phyloP scores from a whole-genome alignment of 2,113 vertebrate genomes.

The Perca fluviatilis region DNA sequence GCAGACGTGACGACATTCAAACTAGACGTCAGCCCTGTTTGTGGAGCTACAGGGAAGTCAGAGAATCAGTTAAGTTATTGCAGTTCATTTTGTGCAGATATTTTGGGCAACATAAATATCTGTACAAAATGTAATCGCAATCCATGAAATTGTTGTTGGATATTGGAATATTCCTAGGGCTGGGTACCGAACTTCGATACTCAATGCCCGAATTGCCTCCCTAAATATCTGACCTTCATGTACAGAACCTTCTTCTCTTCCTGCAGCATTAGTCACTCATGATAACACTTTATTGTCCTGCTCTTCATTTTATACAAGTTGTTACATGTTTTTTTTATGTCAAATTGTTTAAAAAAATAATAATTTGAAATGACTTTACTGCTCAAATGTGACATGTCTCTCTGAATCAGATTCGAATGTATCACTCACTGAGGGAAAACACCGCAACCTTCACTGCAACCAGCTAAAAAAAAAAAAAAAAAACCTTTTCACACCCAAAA shows the following conservation, averaged over 20 bases:
- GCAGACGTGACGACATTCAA: neutral
- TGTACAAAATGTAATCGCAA: neutral
- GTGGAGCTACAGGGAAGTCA: neutral
- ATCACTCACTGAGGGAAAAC: neutral
- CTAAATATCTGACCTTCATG: too few species aligned
- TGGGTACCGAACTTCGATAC: too few species aligned
- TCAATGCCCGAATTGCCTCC: too few species aligned
- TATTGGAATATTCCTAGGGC: too few species aligned
- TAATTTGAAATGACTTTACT: neutral
- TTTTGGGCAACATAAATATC: neutral
- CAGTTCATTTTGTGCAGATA: neutral
- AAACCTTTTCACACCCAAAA: slow-evolving; percentile 5
- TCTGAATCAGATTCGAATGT: neutral
- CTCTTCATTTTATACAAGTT: neutral
- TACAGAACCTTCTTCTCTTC: neutral
- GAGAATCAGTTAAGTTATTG: neutral
- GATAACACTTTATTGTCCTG: too few species aligned
- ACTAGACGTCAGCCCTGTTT: neutral
- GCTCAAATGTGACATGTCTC: neutral
- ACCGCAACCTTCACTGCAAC: neutral
- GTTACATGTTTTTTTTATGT: neutral
- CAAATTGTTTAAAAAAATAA: neutral
- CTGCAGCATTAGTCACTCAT: neutral
- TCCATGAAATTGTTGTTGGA: too few species aligned
- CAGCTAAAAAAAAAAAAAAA: neutral